Evolutionary conservation across 2,888 invertebrate genomes (phyloP), one percentile per base, ranked within the genome.

Genomic region (Argyra leucocephala): DNA sequence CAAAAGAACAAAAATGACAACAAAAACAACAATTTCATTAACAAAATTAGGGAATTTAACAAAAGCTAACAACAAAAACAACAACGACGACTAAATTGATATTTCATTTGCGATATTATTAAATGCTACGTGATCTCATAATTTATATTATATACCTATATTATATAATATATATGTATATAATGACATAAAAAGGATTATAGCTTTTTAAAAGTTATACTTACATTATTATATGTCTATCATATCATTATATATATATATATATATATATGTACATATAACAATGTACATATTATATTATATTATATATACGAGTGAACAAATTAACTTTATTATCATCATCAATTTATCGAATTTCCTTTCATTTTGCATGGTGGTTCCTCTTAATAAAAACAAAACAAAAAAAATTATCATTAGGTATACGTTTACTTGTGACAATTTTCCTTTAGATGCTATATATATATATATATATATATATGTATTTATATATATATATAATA

Each of bases 311-410:
- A 48, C 31, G 18, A 48, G 18, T 48, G 48, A 48, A 48, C 48
- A 48, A 48, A 48, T 48, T 48, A 48, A 48, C 48, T 48, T 48
- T 48, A 48, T 48, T 48, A 48, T 48, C 48, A 48, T 48, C 48
- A 48, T 48, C 48, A 48, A 48, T 48, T 48, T 48, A 48, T 48
- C 48, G 48, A 48, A 48, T 48, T 48, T 48, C 48, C 48, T 48
- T 48, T 48, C 15, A 12, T 3, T 2, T 31, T 31, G n/a, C n/a
- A n/a, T n/a, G n/a, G n/a, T n/a, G n/a, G n/a, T n/a, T n/a, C n/a
- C n/a, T n/a, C n/a, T n/a, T n/a, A n/a, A n/a, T n/a, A n/a, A n/a
- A n/a, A n/a, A n/a, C n/a, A n/a, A n/a, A n/a, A n/a, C n/a, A n/a
- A n/a, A n/a, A n/a, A n/a, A n/a, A n/a, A n/a, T n/a, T n/a, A n/a